Evolutionary conservation across 2,888 invertebrate genomes (phyloP).

Genomic region (Meteorus colon): DNA sequence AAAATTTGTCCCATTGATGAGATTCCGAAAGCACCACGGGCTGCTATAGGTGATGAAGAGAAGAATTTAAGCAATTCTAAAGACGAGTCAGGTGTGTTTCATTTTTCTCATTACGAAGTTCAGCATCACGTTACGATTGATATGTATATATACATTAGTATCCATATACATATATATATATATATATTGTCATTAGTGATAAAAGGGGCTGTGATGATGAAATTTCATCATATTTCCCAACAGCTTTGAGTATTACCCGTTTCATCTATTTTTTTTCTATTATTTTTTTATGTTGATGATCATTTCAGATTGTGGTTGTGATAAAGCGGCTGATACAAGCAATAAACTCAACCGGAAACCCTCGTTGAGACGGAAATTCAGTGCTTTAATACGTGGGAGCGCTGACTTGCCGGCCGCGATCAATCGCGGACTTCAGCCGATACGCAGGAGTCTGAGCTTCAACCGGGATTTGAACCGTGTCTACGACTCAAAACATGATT

Average conservation of each 20-base stretch:
- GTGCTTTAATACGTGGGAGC: slow-evolving; percentile 63
- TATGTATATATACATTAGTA: neutral
- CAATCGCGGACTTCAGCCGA: slow-evolving; percentile 66
- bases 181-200: slow-evolving; percentile 5
- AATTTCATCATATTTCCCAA: neutral
- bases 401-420: slow-evolving; percentile 68
- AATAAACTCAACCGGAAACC: slow-evolving; percentile 61
- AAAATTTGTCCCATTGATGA: slow-evolving; percentile 44
- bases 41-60: slow-evolving; percentile 39
- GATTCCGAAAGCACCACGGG: slow-evolving; percentile 44
- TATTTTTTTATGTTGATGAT: slow-evolving; percentile 1
- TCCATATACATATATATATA: neutral
- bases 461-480: slow-evolving; percentile 64
- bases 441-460: slow-evolving; percentile 68
- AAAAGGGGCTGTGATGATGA: neutral
- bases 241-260: neutral
- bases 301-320: slow-evolving; percentile 21
- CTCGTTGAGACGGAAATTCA: slow-evolving; percentile 65
- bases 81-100: slow-evolving; percentile 55
- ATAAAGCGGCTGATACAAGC: slow-evolving; percentile 27
- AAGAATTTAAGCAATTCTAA: slow-evolving; percentile 41
- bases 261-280: neutral
- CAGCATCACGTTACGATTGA: neutral
- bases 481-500: slow-evolving; percentile 49
- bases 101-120: slow-evolving; percentile 13